A percentile compares a stretch with the other conserved stretches of the same genome.
Conservation (phyloP, 2,888 invertebrate species). For the Watsonalla binaria region DNA sequence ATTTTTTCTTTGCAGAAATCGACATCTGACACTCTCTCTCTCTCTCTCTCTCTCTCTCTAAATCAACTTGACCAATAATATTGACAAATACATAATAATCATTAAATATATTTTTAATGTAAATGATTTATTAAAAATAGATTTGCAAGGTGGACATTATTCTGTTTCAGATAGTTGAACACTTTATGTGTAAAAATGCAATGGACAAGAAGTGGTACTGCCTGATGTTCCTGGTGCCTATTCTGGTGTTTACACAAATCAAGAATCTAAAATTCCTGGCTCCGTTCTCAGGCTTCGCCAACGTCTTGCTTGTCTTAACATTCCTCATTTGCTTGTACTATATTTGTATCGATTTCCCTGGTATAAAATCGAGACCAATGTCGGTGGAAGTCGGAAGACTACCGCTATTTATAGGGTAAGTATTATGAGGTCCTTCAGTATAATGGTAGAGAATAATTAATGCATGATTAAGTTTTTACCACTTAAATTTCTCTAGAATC, state of each 20-base stretch:
- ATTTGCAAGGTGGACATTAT: not conserved
- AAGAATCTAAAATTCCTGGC: constrained; percentile 90
- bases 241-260: constrained; percentile 75
- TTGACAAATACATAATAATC: no score
- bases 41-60: no score
- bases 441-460: no score
- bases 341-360: constrained; percentile 79
- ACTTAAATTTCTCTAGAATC: no score
- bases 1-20: no score
- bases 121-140: no score
- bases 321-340: constrained; percentile 91
- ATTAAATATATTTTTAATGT: no score
- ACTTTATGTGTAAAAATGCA: constrained; percentile 28
- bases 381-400: constrained; percentile 78
- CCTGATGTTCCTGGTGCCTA: constrained; percentile 58
- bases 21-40: no score
- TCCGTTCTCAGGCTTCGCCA: constrained; percentile 93
- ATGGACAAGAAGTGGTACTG: constrained; percentile 54
- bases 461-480: no score
- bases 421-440: not conserved
- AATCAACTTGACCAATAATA: no score
- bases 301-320: constrained; percentile 86
- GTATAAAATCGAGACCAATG: constrained; percentile 70
- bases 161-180: constrained; percentile 58
- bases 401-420: constrained; percentile 90